These are phyloP conservation scores for Bubalus kerabau DNA, from an alignment of 2,113 vertebrate genomes.

Conservation along the genomic window DNA sequence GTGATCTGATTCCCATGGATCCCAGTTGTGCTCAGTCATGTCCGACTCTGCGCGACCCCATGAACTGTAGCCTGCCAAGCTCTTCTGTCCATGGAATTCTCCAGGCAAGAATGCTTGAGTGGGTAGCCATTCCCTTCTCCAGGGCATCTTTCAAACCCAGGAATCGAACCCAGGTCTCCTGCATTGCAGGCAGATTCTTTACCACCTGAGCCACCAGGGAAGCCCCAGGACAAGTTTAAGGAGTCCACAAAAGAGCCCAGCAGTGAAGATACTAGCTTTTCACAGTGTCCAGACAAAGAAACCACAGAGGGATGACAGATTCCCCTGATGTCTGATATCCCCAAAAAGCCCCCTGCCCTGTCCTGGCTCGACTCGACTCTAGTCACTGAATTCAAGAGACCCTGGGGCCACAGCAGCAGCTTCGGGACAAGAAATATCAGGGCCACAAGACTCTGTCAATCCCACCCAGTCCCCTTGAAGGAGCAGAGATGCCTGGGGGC, in stretches of 20 bases:
- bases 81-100: background rate
- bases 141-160: background rate
- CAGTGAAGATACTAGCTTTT: background rate
- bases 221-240: background rate
- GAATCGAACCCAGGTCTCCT: background rate
- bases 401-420: background rate
- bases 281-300: background rate
- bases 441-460: background rate
- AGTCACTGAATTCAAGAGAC: fast-evolving
- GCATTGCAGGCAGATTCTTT: background rate
- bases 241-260: background rate
- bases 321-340: background rate
- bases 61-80: background rate
- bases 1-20: background rate
- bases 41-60: fast-evolving
- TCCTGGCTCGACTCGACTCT: background rate
- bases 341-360: background rate
- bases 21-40: background rate
- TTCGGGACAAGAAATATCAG: background rate
- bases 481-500: fast-evolving
- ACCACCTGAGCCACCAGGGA: background rate
- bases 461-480: background rate
- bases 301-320: background rate
- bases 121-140: background rate
- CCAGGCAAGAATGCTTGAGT: background rate